Percentiles rank a stretch among this genome's conserved stretches.
Conservation (phyloP, 1,140 invertebrate species). For the Pristionchus pacificus region DNA sequence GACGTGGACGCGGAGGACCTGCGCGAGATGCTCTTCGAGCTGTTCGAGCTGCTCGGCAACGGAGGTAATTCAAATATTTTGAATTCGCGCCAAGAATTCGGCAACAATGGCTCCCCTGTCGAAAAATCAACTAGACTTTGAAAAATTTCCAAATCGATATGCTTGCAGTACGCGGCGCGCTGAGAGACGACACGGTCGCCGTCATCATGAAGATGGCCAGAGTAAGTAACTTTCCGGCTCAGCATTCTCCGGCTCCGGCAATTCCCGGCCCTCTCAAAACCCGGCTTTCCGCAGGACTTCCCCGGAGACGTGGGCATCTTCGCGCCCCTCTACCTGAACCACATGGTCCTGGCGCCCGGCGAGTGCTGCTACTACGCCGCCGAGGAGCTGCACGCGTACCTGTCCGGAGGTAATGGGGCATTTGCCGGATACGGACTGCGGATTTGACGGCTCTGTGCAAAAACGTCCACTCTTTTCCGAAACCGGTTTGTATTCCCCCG, state of each 20-base stretch:
- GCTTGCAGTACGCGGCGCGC: conserved; percentile 11
- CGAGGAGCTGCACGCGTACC: conserved; percentile 91
- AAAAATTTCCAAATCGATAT: neutral
- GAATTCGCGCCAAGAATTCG: neutral
- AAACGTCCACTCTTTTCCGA: neutral
- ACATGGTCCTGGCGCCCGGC: conserved; percentile 77
- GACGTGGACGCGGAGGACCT: neutral
- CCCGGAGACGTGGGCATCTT: conserved; percentile 91
- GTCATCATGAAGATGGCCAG: conserved; percentile 20
- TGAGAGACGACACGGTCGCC: conserved; percentile 18
- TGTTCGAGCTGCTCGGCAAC: conserved; percentile 1
- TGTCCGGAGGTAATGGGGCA: conserved; percentile 81
- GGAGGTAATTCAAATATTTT: too few relatives aligned
- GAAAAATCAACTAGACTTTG: neutral
- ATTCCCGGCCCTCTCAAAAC: too few relatives aligned
- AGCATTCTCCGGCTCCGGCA: too few relatives aligned
- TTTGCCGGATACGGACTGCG: neutral
- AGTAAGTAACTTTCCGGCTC: neutral
- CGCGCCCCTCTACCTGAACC: conserved; percentile 86
- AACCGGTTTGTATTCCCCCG: neutral
- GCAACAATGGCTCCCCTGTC: neutral
- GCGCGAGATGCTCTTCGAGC: conserved; percentile 2
- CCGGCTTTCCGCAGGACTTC: too few relatives aligned
- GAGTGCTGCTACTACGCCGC: conserved; percentile 87
- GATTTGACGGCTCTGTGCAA: neutral